These are phyloP conservation scores for Xenopus borealis DNA, from an alignment of 2,113 vertebrate species.

Conservation along the genomic window DNA sequence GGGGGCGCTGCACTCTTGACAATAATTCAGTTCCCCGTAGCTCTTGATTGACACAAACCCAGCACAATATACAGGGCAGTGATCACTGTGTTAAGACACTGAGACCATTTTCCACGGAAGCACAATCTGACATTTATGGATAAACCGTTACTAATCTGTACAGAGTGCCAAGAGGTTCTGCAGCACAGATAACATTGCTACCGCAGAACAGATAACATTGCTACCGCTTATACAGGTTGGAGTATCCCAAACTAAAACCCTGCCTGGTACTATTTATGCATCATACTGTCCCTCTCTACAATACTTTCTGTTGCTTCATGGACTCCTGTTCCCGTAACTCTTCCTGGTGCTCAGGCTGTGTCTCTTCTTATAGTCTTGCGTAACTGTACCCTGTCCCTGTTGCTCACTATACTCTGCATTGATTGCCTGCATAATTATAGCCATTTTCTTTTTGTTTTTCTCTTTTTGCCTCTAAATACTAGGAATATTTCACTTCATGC, in stretches of 20 bases:
- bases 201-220: not conserved
- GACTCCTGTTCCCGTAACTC: too few species aligned
- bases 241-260: too few species aligned
- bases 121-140: not conserved
- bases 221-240: not conserved
- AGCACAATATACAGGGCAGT: not conserved
- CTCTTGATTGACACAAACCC: not conserved
- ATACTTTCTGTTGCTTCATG: too few species aligned
- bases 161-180: too few species aligned
- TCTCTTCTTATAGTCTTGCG: not conserved
- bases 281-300: too few species aligned
- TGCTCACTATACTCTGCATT: not conserved
- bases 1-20: not conserved
- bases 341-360: too few species aligned
- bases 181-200: not conserved
- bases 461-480: not conserved
- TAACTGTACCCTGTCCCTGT: not conserved
- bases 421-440: not conserved
- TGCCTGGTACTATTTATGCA: too few species aligned
- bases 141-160: not conserved
- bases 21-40: not conserved
- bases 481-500: not conserved
- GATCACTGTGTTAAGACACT: not conserved
- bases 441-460: not conserved
- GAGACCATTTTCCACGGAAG: too few species aligned